phyloP scores from a whole-genome alignment of 2,113 vertebrate species.

The Serinus canaria region DNA sequence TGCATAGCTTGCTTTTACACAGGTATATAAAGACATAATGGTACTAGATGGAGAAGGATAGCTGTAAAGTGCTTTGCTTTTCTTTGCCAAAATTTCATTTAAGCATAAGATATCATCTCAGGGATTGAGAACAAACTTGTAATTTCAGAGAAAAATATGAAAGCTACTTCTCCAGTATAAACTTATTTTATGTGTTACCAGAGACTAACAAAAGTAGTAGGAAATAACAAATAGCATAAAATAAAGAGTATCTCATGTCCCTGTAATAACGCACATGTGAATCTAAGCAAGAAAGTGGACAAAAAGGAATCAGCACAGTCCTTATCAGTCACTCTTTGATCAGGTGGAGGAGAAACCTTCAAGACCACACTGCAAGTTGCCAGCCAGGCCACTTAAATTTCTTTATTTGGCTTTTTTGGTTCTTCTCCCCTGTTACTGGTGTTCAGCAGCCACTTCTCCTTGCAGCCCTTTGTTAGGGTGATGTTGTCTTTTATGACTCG shows the following conservation, averaged over 20 bases:
- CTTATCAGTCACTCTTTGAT: not conserved
- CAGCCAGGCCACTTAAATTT: not conserved
- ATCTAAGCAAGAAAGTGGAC: not conserved
- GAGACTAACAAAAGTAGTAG: not conserved
- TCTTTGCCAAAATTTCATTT: not conserved
- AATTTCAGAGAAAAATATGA: not conserved
- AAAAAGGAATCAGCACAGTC: not conserved
- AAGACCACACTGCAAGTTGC: rapidly evolving
- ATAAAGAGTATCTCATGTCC: not conserved
- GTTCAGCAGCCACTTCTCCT: not conserved
- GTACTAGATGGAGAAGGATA: not conserved
- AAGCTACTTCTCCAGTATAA: not conserved
- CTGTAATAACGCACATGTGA: not conserved
- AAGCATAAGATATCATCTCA: not conserved
- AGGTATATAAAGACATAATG: not conserved
- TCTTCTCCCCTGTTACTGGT: not conserved
- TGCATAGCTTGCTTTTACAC: not conserved
- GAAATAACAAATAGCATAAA: not conserved
- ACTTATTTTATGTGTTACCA: not conserved
- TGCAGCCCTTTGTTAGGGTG: not conserved
- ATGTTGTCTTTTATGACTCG: not conserved
- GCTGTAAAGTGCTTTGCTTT: not conserved
- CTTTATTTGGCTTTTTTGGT: not conserved
- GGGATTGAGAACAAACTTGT: not conserved
- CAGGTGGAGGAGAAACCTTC: not conserved